Percentiles rank a stretch among this genome's conserved stretches.
phyloP scores from a whole-genome alignment of 1,140 invertebrate species.

The Thaumatotibia leucotreta region DNA sequence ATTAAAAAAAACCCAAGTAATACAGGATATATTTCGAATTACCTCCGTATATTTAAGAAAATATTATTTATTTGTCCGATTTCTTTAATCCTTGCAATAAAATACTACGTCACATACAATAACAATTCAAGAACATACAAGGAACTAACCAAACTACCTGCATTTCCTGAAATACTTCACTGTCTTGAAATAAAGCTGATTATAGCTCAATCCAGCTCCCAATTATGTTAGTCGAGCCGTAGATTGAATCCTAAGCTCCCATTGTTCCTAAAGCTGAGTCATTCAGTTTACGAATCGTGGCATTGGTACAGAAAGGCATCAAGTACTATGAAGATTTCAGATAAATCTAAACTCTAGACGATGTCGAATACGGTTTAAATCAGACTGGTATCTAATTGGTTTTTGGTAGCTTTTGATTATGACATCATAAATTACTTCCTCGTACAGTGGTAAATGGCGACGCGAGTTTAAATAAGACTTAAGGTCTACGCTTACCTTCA shows the following conservation, averaged over 20 bases:
- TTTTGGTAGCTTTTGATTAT: not conserved
- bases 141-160: not conserved
- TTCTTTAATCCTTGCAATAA: not conserved
- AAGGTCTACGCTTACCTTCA: not conserved
- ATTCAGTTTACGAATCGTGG: not conserved
- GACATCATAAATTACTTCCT: not conserved
- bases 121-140: not conserved
- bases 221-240: not conserved
- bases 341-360: not conserved
- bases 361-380: not conserved
- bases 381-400: not conserved
- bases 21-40: no score
- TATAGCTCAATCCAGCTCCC: not conserved
- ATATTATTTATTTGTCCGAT: not conserved
- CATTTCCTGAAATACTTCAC: not conserved
- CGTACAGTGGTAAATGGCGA: not conserved
- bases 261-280: not conserved
- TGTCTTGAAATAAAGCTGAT: not conserved
- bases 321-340: not conserved
- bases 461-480: not conserved
- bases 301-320: not conserved
- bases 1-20: no score
- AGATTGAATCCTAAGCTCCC: not conserved
- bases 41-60: no score
- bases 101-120: not conserved